Evolutionary conservation across 2,797 vertebrate genomes (phyloP), one percentile per base, ranked within the genome.

Genomic region (Enteromius viviparus): DNA sequence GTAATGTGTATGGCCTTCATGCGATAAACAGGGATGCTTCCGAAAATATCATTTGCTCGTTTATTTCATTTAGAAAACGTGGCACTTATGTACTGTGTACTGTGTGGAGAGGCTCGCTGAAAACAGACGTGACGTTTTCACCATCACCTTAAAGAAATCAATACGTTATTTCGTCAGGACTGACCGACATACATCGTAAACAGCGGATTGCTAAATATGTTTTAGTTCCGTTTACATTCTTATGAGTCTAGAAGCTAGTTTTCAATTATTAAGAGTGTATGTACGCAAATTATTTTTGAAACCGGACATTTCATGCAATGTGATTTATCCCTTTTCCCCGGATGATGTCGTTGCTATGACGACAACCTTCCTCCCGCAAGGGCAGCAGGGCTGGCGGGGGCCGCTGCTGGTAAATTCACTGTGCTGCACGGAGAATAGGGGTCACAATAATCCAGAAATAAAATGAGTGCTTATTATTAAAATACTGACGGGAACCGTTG

Each of bases 261-360:
- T 0, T 37, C 37, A 14, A 0, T 2, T 42, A 7, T 42, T 64
- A 37, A 80, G 4, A 6, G 34, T 26, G 26, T 42, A 42, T 45
- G n/a, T 69, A 15, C 19, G 11, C 8, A 21, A 15, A 72, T 42
- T 45, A 34, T 34, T n/a, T 53, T 72, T 76, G 3, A 65, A 68
- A 9, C 64, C 64, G 49, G 62, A 55, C 23, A 40, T 55, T 29
- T n/a, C 53, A 74, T 42, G 66, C 82, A 29, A 51, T 70, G 37
- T 65, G 51, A 87, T 91, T 88, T 88, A 86, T 90, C 58, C 79
- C 76, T 49, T 60, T 40, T 84, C 42, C 55, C 65, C 82, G 92
- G 90, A 93, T 94, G 92, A 90, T 86, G 88, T 91, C 90, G 95
- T 95, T 95, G 92, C 91, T 93, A 94, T 95, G 94, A 94, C 91